Percentiles rank a stretch among this genome's conserved stretches.
Evolutionary conservation across 2,113 vertebrate species (phyloP).

Genomic region (Lamprotornis superbus): DNA sequence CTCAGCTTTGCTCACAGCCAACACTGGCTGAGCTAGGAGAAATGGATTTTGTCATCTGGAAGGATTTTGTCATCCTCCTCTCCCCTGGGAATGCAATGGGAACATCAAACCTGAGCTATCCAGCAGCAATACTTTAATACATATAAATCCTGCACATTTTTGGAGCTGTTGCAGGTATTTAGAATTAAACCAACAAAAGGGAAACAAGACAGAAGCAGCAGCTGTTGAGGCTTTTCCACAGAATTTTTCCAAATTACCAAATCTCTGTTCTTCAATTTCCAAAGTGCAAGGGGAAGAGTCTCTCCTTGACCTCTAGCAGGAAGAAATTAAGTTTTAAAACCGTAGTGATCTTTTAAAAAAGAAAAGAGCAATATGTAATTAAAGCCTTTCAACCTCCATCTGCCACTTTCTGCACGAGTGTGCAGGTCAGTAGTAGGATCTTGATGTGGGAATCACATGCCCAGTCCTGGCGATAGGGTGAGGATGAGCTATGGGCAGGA

Average conservation of each 20-base stretch:
- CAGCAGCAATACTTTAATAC: neutral
- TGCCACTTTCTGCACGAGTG: fast-evolving
- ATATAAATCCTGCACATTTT: fast-evolving
- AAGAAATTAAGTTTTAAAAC: neutral
- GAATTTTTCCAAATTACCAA: neutral
- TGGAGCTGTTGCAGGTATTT: neutral
- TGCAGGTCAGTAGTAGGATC: fast-evolving
- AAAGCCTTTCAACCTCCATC: neutral
- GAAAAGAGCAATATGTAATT: neutral
- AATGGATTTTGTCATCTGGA: neutral
- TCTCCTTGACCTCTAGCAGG: fast-evolving
- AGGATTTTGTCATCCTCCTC: neutral
- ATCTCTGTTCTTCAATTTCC: neutral
- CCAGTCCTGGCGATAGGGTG: fast-evolving
- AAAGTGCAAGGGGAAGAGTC: too few relatives aligned
- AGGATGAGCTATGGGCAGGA: fast-evolving
- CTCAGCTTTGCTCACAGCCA: neutral
- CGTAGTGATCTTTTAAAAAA: neutral
- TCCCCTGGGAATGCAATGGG: neutral
- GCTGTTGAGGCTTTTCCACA: neutral
- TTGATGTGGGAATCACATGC: fast-evolving
- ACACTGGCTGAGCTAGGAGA: fast-evolving
- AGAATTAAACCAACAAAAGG: neutral
- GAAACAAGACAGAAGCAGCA: fast-evolving
- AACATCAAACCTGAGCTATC: neutral